Evolutionary conservation across 2,888 invertebrate species (phyloP), one percentile per base, ranked within the genome.

Genomic region (Ectemnius cavifrons): DNA sequence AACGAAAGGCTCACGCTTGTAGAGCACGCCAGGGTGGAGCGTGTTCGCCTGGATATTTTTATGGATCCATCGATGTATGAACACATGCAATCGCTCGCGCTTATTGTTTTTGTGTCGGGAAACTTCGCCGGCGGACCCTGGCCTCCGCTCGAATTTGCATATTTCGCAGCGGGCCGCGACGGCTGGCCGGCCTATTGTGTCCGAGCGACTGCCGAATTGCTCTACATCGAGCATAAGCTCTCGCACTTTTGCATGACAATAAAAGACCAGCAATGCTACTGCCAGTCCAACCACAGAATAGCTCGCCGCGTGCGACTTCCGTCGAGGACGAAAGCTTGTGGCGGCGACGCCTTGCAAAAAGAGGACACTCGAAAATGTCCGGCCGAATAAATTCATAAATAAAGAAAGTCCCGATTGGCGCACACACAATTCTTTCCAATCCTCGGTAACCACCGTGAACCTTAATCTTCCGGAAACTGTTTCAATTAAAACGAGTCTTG

Each of bases 201-300:
- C 82, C 86, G 78, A 85, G 84, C 85, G 86, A 87, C 87, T 87
- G 84, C 84, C 85, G 86, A 88, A 88, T 88, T 86, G 88, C 86
- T 86, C 85, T 81, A 83, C 87, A 86, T 84, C 84, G 83, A 85
- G 83, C 88, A 88, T 88, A 89, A 89, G 88, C 87, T 88, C 37
- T 37, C 78, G 80, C 81, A 87, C 86, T 89, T 89, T 89, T 89
- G 88, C 88, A 87, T 87, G 86, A 88, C 86, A 88, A 89, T 88
- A 85, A 88, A 82, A 82, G 72, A 81, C 67, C 78, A 4, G 14
- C 82, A 78, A 84, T 77, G 78, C 79, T 84, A 83, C 87, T 37
- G 37, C 37, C 37, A 37, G 8, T 37, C 37, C 37, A 11, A 37
- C 37, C 37, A 11, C 37, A 11, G 37, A 8, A 11, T 23, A 37